Evolutionary conservation across 2,888 invertebrate genomes (phyloP), one percentile per base, ranked within the genome.

Genomic region (Ochropleura plecta): DNA sequence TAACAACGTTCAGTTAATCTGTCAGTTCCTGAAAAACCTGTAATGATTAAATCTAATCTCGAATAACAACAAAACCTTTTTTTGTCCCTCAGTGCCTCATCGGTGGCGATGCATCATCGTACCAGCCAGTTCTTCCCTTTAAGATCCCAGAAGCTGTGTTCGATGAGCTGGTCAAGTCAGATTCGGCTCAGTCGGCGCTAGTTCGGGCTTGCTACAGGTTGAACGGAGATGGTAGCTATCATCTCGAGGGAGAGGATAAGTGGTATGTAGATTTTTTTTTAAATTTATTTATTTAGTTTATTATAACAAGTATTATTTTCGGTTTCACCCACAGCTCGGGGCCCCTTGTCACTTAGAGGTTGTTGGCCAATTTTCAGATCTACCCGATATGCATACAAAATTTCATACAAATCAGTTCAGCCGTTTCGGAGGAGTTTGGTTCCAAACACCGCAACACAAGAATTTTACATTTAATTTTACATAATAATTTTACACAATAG

Each of bases 121-220:
- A 96, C 89, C 94, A 94, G 70, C 96, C 96, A 55, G 94, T 95
- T 5, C 88, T 96, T 20, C 96, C 96, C 0, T 94, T 90, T 88
- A 91, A 91, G 76, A 95, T 96, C 49, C 91, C 92, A 5, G 90
- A 90, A 49, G 89, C 92, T 0, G 91, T 76, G 3, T 96, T 96
- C 70, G 93, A 94, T 49, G 89, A 91, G 53, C 88, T 96, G 49
- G 89, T 95, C 40, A 94, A 93, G 81, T 88, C 92, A 0, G 93
- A 94, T 51, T 92, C 94, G 0, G 88, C 92, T 0, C 93, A 95
- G 67, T 90, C 94, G 0, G 93, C 92, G 0, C 90, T 95, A 0
- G 88, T 96, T 3, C 91, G 91, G n/a, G 93, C 92, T 3, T 95
- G 95, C 81, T 96, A 96, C 84, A 89, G 92, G 62, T 88, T 93